Evolutionary conservation across 2,113 vertebrate genomes (phyloP), one percentile per base, ranked within the genome.

Genomic region (Larimichthys polyactis): DNA sequence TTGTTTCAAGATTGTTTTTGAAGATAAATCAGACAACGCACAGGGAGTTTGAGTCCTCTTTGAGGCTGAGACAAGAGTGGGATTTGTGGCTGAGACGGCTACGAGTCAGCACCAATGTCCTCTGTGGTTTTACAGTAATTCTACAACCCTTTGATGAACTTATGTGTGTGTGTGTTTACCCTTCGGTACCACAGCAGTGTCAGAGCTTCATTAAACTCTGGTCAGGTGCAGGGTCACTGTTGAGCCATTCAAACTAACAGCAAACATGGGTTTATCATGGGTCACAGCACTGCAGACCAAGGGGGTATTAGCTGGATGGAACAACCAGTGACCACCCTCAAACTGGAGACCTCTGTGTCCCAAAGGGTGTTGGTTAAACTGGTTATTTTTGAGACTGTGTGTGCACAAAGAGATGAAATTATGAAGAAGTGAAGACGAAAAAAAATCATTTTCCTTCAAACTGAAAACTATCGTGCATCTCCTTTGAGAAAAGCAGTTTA

Each of bases 161-260:
- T 15, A 3, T 3, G 64, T 43, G n/a, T 51, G 68, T 63, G 65
- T n/a, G 32, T 65, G 57, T 51, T 64, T 5, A 3, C 15, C 8
- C 36, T 79, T 69, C 48, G 52, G 15, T 17, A 8, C 52, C 29
- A 63, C 69, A 67, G 60, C 59, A 22, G 19, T 22, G 46, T 71
- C 49, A 76, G 46, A 15, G 48, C 55, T 55, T 43, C 36, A 59
- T 70, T 78, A 74, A 59, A 60, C 15, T 7, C 40, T 0, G 51
- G n/a, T 82, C 63, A 71, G 69, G 59, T 70, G 70, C 51, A 40
- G 27, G 70, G 65, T 66, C 75, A 75, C 74, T 58, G 43, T 43
- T 62, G 62, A 66, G 62, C 52, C 22, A 24, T 57, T 64, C 59
- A 71, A 60, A 72, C 14, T 40, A 32, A 29, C 24, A 6, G 51